Conservation (phyloP, 2,888 invertebrate species). For the Melieria crassipennis region DNA sequence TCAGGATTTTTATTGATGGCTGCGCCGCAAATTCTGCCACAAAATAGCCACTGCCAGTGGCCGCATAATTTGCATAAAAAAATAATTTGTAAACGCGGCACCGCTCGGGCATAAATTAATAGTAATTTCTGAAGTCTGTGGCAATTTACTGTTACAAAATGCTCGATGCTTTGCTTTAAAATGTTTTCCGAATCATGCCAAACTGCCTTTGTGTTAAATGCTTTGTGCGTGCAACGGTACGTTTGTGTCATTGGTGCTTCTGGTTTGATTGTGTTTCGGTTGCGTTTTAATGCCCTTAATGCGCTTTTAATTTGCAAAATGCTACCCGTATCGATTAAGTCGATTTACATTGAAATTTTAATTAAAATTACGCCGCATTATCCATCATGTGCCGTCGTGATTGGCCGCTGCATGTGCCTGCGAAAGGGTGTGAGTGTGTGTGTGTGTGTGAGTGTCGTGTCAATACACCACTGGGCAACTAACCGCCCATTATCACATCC, state of each 20-base stretch:
- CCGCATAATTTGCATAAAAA: slow-evolving; percentile 16
- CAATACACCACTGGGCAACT: background rate
- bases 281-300: no score
- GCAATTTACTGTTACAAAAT: background rate
- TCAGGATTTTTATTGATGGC: slow-evolving; percentile 8
- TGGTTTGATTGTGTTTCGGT: no score
- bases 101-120: background rate
- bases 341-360: slow-evolving; percentile 6
- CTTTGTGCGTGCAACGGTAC: no score
- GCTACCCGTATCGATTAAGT: background rate
- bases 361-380: slow-evolving; percentile 17
- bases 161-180: background rate
- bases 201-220: no score
- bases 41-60: background rate
- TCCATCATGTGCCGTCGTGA: background rate
- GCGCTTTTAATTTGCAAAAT: no score
- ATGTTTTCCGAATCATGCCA: no score
- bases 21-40: background rate
- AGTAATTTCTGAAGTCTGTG: slow-evolving; percentile 6
- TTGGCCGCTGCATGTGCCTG: background rate
- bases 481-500: no score
- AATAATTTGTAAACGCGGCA: no score
- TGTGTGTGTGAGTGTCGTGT: background rate
- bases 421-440: background rate
- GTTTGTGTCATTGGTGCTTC: no score